Conservation (phyloP, 2,797 vertebrate species). For the Dicrostonyx torquatus region DNA sequence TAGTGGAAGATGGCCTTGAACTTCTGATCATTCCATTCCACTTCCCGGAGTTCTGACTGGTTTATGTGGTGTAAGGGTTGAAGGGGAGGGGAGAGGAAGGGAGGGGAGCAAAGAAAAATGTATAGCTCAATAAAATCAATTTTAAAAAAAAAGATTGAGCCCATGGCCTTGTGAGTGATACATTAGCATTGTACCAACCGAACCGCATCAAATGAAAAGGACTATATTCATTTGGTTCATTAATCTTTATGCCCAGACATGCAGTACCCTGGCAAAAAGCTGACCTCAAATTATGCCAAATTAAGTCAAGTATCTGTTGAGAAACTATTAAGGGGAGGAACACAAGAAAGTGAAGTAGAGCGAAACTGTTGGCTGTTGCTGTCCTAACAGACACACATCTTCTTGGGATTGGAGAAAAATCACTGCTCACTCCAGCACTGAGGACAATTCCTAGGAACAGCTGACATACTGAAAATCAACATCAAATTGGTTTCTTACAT, state of each 20-base stretch:
- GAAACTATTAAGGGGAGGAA: not conserved
- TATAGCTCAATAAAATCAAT: too few species aligned
- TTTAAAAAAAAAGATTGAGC: too few species aligned
- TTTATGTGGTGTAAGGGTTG: not conserved
- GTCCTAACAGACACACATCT: not conserved
- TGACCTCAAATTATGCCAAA: not conserved
- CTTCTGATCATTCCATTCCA: not conserved
- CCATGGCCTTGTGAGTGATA: too few species aligned
- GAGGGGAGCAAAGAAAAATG: too few species aligned
- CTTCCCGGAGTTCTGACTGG: not conserved
- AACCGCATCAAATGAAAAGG: not conserved
- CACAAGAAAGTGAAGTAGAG: not conserved
- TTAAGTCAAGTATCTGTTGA: not conserved
- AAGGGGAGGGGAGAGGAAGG: too few species aligned
- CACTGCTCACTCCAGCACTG: not conserved
- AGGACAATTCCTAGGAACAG: not conserved
- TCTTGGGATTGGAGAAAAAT: not conserved
- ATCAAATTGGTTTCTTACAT: not conserved
- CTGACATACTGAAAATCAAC: too few species aligned
- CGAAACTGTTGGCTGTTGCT: not conserved
- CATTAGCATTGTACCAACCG: not conserved
- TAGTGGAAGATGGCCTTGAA: not conserved
- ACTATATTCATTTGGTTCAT: not conserved
- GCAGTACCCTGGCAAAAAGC: not conserved
- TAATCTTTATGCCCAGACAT: not conserved